Base-by-base conservation (phyloP, 2,113 vertebrate species). In the Catagonus wagneri region DNA sequence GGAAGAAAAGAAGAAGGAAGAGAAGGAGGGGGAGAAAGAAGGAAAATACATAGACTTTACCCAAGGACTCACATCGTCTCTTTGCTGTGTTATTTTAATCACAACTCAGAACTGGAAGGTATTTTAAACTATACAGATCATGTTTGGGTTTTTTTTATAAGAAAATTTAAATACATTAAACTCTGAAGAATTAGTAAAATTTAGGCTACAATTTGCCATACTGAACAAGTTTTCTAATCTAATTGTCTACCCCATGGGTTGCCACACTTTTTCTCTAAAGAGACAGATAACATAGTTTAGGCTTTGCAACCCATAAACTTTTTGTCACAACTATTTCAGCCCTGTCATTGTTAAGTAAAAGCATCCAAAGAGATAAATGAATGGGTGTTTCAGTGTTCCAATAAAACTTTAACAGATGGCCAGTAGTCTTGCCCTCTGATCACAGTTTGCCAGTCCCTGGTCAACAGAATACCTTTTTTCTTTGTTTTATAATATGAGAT, bases 321-420 rank as follows among this genome's bases (percentile, higher is more conserved):
- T 56, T 87, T 44, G 19, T 84, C 60, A 50, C 20, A 74, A 27
- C 52, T 14, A n/a, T 39, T 76, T 83, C 29, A 16, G 13, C 25
- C 60, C 58, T 60, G 68, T 56, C 39, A n/a, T 58, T 34, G 7
- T 63, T 58, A 84, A 95, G 58, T 23, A 69, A 80, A 95, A 88
- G 23, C 22, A 71, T 63, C 32, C 58, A 94, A 6, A 91, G 10
- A 69, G 22, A 39, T 22, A 83, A 63, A 89, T 84, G 58, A 84
- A 52, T 76, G 54, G 27, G 3, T 81, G 34, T 69, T 63, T 32
- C 22, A 91, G 60, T 22, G 19, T 83, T 32, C 76, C 71, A 80
- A 72, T 87, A 79, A 95, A 79, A 90, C 76, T 75, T 95, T 89
- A 95, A 56, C 15, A 85, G 52, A 63, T 58, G 25, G 19, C 13